Conservation (phyloP, 2,888 invertebrate genomes). For the Pyrrhia umbra region DNA sequence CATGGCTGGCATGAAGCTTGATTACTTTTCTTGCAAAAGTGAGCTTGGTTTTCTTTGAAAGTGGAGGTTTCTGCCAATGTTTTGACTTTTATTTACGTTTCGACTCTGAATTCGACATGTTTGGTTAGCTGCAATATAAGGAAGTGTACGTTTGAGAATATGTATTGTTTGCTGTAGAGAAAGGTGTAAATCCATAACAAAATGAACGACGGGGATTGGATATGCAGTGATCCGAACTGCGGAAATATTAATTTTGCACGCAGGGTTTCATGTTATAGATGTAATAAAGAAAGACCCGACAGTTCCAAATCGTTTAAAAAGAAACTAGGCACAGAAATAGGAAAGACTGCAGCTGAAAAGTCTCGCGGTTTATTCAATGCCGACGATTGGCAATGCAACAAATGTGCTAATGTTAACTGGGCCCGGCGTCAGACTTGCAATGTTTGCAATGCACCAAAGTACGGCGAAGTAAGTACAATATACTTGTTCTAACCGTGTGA, state of each 20-base stretch:
- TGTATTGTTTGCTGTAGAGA: slow-evolving; percentile 65
- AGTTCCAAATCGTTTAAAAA: slow-evolving; percentile 90
- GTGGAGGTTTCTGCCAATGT: slow-evolving; percentile 76
- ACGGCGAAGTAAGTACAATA: slow-evolving; percentile 94
- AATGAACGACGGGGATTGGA: slow-evolving; percentile 92
- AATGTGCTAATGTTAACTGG: slow-evolving; percentile 99
- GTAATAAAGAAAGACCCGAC: slow-evolving; percentile 93
- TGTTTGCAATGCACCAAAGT: slow-evolving; percentile 99
- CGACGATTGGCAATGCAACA: slow-evolving; percentile 99
- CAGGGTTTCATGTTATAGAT: slow-evolving; percentile 97
- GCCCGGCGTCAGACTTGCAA: slow-evolving; percentile 98
- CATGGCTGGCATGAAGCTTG: slow-evolving; percentile 86
- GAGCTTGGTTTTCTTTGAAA: slow-evolving; percentile 87
- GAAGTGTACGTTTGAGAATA: slow-evolving; percentile 62
- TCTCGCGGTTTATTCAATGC: slow-evolving; percentile 98
- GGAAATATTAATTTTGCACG: slow-evolving; percentile 98
- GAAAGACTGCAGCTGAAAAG: slow-evolving; percentile 99
- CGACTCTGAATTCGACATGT: slow-evolving; percentile 60
- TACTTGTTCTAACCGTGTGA: background rate
- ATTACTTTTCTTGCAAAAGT: slow-evolving; percentile 87
- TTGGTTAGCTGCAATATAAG: slow-evolving; percentile 62
- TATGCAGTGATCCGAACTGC: slow-evolving; percentile 93
- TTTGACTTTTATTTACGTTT: slow-evolving; percentile 83
- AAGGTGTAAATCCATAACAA: slow-evolving; percentile 73
- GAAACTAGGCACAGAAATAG: slow-evolving; percentile 98